These are phyloP conservation scores for Amphipoea lucens DNA, from an alignment of 2,888 invertebrate genomes.

Conservation along the genomic window DNA sequence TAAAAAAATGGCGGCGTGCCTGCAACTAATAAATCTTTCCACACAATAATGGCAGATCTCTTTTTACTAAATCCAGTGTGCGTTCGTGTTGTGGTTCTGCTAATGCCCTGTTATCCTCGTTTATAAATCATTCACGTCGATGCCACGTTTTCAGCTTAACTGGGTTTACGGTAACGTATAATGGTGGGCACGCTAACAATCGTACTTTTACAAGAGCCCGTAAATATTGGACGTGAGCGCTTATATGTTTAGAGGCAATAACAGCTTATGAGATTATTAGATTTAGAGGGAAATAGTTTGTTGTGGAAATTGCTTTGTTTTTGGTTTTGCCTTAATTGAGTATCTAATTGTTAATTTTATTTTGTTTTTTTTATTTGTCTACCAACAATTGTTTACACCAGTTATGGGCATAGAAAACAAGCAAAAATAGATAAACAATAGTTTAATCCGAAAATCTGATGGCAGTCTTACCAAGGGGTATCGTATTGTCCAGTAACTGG, in stretches of 20 bases:
- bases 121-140: conserved; percentile 87
- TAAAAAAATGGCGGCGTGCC: conserved; percentile 45
- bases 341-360: conserved; percentile 2
- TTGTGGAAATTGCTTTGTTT: conserved; percentile 39
- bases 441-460: no score
- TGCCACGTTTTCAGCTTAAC: conserved; percentile 75
- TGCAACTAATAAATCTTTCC: conserved; percentile 75
- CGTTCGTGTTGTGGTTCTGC: conserved; percentile 83
- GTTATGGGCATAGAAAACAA: no score
- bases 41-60: conserved; percentile 79
- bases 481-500: no score
- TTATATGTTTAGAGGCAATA: conserved; percentile 59
- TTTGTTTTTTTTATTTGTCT: no score
- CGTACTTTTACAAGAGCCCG: conserved; percentile 71
- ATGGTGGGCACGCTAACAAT: conserved; percentile 69
- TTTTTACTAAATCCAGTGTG: conserved; percentile 83
- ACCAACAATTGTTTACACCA: no score
- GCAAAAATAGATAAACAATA: no score
- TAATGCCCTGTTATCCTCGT: conserved; percentile 83
- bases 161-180: conserved; percentile 64
- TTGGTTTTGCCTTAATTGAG: conserved; percentile 7
- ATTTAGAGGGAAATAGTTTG: conserved; percentile 50
- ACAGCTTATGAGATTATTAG: conserved; percentile 39
- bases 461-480: no score
- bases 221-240: conserved; percentile 69